Evolutionary conservation across 2,888 invertebrate species (phyloP).

Genomic region (Ichneumoninae sp.): DNA sequence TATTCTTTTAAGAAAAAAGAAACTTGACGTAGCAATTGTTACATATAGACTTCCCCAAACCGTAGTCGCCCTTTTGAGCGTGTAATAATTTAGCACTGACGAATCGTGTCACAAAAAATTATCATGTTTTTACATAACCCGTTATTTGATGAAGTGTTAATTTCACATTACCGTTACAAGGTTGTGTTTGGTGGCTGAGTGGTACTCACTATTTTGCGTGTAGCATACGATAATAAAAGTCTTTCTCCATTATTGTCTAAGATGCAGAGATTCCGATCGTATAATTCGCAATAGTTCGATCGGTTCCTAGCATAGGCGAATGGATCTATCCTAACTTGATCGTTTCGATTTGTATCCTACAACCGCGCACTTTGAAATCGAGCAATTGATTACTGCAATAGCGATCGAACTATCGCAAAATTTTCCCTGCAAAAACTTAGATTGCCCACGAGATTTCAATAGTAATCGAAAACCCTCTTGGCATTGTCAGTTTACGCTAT

Average conservation of each 20-base stretch:
- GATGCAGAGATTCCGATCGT: constrained; percentile 3
- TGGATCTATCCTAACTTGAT: not conserved
- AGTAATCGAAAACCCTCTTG: not conserved
- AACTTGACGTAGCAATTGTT: not conserved
- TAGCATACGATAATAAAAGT: not conserved
- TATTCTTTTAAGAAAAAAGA: not conserved
- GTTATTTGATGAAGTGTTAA: not conserved
- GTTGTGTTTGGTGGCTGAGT: not conserved
- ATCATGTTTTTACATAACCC: not conserved
- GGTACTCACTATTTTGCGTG: not conserved
- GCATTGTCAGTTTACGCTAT: not conserved
- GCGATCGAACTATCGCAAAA: not conserved
- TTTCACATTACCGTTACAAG: not conserved
- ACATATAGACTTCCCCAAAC: not conserved
- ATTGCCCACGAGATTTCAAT: not conserved
- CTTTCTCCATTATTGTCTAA: constrained; percentile 31
- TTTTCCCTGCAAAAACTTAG: not conserved
- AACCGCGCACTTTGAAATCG: not conserved
- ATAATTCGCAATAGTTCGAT: constrained; percentile 12
- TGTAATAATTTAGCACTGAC: not conserved
- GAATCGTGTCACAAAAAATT: not conserved
- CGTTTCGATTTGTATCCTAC: not conserved
- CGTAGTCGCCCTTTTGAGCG: not conserved
- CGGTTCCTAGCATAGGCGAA: not conserved
- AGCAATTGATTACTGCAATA: not conserved